A percentile compares a stretch with the other conserved stretches of the same genome.
Evolutionary conservation across 2,888 invertebrate species (phyloP).

Genomic region (Leptarthrus brevirostris): DNA sequence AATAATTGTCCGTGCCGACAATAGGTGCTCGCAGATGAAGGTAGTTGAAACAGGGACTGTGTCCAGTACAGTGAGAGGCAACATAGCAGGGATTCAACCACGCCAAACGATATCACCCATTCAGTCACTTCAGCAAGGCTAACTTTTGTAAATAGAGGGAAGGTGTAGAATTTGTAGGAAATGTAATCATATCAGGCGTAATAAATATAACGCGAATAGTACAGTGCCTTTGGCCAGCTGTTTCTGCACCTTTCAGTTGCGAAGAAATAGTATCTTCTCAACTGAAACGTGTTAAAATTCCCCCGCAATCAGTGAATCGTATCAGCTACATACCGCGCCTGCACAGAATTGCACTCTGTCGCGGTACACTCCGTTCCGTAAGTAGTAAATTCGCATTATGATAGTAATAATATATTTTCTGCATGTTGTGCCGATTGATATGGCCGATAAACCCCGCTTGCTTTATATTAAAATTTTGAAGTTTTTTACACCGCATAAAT

Average conservation of each 20-base stretch:
- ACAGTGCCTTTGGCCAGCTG: background rate
- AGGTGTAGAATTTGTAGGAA: constrained; percentile 44
- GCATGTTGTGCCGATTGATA: constrained; percentile 43
- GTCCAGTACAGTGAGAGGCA: background rate
- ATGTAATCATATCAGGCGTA: constrained; percentile 33
- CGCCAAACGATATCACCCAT: background rate
- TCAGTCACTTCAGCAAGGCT: background rate
- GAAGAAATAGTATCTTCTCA: constrained; percentile 35
- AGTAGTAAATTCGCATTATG: constrained; percentile 46
- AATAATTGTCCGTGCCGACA: constrained; percentile 42
- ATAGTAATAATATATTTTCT: constrained; percentile 47
- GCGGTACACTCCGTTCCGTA: constrained; percentile 13
- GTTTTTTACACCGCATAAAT: constrained; percentile 4
- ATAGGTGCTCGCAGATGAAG: constrained; percentile 9
- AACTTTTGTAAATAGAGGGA: constrained; percentile 35
- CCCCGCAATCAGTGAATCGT: constrained; percentile 33
- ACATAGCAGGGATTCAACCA: background rate
- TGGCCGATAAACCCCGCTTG: constrained; percentile 24
- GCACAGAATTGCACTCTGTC: background rate
- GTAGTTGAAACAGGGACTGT: background rate
- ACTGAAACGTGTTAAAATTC: constrained; percentile 48
- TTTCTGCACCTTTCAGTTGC: constrained; percentile 14
- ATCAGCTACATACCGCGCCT: constrained; percentile 20
- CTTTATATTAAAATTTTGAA: constrained; percentile 41
- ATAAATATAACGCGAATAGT: constrained; percentile 32